Conservation (phyloP, 2,888 invertebrate genomes). For the Acleris cristana region DNA sequence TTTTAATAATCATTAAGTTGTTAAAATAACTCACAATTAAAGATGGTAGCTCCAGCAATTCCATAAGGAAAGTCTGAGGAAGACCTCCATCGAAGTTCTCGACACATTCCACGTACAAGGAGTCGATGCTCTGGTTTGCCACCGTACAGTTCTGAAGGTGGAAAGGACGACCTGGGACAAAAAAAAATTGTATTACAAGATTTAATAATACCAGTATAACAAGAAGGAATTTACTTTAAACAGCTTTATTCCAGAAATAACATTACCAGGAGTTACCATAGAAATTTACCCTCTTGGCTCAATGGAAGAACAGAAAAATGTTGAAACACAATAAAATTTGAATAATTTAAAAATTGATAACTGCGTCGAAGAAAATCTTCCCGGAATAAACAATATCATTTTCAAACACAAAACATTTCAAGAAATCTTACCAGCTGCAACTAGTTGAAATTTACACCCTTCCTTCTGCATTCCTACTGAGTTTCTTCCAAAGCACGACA, state of each 20-base stretch:
- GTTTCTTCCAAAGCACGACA: constrained; percentile 94
- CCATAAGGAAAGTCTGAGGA: constrained; percentile 93
- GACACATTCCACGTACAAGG: constrained; percentile 92
- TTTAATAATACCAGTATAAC: background rate
- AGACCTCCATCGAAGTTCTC: constrained; percentile 95
- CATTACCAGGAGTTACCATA: no score
- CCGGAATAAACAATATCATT: no score
- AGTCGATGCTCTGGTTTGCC: constrained; percentile 93
- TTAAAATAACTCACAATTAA: constrained; percentile 65
- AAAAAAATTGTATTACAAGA: background rate
- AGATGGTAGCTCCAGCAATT: constrained; percentile 89
- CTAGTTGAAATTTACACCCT: constrained; percentile 94
- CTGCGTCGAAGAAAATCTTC: no score
- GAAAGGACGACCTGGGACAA: constrained; percentile 90
- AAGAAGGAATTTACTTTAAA: background rate
- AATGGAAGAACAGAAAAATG: no score
- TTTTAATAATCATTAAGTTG: no score
- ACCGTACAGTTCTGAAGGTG: constrained; percentile 95
- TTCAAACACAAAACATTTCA: no score
- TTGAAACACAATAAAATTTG: no score
- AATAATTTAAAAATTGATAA: no score
- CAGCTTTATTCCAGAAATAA: background rate
- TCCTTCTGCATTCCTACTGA: constrained; percentile 92
- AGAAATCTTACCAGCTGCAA: constrained; percentile 88
- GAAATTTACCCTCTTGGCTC: no score